Conservation (phyloP, 2,113 vertebrate species). For the Callithrix jacchus region DNA sequence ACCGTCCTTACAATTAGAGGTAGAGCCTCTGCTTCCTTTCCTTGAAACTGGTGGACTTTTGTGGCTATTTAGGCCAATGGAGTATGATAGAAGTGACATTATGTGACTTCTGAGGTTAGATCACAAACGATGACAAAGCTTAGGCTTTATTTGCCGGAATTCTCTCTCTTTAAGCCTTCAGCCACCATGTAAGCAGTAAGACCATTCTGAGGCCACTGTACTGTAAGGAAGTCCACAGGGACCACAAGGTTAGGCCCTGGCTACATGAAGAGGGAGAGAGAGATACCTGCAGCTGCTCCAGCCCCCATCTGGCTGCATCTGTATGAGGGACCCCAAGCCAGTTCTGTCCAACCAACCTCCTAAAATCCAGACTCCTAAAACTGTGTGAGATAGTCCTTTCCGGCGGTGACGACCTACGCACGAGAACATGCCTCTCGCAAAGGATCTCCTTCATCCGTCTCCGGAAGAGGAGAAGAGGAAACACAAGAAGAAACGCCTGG, state of each 20-base stretch:
- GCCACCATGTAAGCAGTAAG: not conserved
- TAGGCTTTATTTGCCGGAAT: not conserved
- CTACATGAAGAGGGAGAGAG: not conserved
- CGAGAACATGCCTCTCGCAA: too few relatives aligned
- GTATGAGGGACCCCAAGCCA: not conserved
- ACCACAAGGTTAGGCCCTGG: not conserved
- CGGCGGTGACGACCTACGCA: too few relatives aligned
- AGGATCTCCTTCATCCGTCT: too few relatives aligned
- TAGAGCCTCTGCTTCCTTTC: not conserved
- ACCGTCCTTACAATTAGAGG: not conserved
- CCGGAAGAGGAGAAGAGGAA: too few relatives aligned
- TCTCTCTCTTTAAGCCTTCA: not conserved
- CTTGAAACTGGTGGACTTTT: not conserved
- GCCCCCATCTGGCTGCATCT: not conserved
- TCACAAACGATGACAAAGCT: not conserved
- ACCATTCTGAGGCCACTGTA: not conserved
- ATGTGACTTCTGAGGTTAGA: not conserved
- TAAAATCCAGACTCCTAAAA: not conserved
- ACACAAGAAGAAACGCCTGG: too few relatives aligned
- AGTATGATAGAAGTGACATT: not conserved
- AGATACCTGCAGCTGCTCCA: not conserved
- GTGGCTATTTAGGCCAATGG: not conserved
- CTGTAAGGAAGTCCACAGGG: not conserved
- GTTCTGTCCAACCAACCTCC: not conserved
- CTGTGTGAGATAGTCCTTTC: not conserved